phyloP scores from a whole-genome alignment of 1,140 invertebrate species.

The Drosophila tani region DNA sequence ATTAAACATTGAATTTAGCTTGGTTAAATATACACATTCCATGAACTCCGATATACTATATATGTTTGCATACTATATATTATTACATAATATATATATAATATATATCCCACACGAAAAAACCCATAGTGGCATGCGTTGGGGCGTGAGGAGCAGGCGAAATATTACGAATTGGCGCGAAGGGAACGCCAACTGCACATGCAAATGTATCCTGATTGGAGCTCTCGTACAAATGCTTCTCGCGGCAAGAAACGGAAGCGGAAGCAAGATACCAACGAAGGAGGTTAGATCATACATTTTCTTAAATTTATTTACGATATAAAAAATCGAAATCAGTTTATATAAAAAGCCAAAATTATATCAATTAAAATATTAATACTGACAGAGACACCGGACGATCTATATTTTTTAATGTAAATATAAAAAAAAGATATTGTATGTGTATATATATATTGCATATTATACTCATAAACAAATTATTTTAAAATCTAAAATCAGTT shows the following conservation, averaged over 20 bases:
- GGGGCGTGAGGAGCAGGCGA: constrained; percentile 98
- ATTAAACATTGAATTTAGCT: constrained; percentile 8
- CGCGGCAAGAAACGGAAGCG: constrained; percentile 99
- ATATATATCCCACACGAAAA: constrained; percentile 31
- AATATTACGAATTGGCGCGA: constrained; percentile 99
- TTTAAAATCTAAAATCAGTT: constrained; percentile 4
- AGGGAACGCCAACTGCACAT: constrained; percentile 99
- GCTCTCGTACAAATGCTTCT: constrained; percentile 98
- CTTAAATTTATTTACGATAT: constrained; percentile 56
- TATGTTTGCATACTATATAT: constrained; percentile 30
- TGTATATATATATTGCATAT: constrained; percentile 14
- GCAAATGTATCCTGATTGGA: constrained; percentile 99
- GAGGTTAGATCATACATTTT: constrained; percentile 88
- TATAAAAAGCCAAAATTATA: constrained; percentile 35
- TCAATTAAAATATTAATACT: constrained; percentile 15
- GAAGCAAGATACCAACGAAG: constrained; percentile 99
- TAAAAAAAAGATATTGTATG: constrained; percentile 3
- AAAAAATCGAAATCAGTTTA: constrained; percentile 29
- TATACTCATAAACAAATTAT: background rate
- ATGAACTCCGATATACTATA: constrained; percentile 21
- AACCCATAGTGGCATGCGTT: constrained; percentile 97
- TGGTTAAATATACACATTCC: constrained; percentile 14
- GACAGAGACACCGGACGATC: constrained; percentile 4
- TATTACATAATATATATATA: constrained; percentile 44
- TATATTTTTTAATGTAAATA: background rate